These are phyloP conservation scores for Cryptocheilus praepositus DNA, from an alignment of 2,888 invertebrate genomes.

Conservation along the genomic window DNA sequence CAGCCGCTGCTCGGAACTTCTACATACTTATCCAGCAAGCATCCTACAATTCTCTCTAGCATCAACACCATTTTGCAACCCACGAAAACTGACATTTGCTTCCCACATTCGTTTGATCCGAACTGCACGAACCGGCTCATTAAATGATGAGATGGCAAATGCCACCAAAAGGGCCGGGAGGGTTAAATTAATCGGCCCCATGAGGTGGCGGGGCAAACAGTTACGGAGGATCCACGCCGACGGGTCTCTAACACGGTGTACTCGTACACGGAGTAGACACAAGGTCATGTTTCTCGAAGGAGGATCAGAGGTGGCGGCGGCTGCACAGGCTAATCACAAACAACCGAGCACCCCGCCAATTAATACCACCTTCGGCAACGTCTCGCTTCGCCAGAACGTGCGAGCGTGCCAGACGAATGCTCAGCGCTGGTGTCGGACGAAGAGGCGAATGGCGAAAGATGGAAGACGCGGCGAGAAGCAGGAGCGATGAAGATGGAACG, in stretches of 20 bases:
- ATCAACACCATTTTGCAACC: too few relatives aligned
- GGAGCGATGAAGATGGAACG: constrained; percentile 3
- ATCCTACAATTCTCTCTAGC: too few relatives aligned
- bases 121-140: too few relatives aligned
- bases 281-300: constrained; percentile 9
- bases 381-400: constrained; percentile 41
- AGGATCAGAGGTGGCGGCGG: constrained; percentile 58
- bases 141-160: too few relatives aligned
- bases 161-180: too few relatives aligned
- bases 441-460: background rate
- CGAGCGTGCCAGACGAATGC: background rate
- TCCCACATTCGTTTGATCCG: too few relatives aligned
- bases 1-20: too few relatives aligned
- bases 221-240: too few relatives aligned
- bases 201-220: too few relatives aligned
- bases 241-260: constrained; percentile 17
- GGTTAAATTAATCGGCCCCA: too few relatives aligned
- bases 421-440: background rate
- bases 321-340: constrained; percentile 63
- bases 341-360: constrained; percentile 68
- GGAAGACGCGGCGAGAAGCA: constrained; percentile 5
- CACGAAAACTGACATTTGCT: too few relatives aligned
- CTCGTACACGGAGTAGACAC: constrained; percentile 5
- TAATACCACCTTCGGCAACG: constrained; percentile 71
- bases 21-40: too few relatives aligned